Conservation (phyloP, 2,113 vertebrate species). For the Thinocorus orbignyianus region DNA sequence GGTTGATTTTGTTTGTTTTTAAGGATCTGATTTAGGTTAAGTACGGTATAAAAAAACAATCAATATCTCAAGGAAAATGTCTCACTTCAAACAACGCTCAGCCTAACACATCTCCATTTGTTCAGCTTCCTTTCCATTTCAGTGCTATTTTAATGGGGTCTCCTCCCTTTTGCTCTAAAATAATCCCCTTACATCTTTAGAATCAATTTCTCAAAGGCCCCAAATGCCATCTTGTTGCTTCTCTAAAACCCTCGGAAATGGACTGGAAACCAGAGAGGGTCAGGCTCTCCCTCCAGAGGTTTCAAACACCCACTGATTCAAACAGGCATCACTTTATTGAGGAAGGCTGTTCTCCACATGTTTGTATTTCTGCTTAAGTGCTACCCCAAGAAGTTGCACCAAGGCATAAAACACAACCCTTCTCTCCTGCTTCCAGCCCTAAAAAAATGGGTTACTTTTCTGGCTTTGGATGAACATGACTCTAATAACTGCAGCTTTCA, state of each 20-base stretch:
- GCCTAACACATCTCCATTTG: conserved; percentile 32
- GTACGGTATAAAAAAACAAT: background rate
- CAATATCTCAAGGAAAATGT: conserved; percentile 53
- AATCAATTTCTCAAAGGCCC: conserved; percentile 58
- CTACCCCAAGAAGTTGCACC: background rate
- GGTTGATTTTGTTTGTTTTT: background rate
- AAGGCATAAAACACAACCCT: background rate
- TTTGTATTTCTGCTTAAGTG: background rate
- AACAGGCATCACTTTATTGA: background rate
- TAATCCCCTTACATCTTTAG: conserved; percentile 52
- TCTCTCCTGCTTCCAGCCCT: background rate
- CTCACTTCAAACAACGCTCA: conserved; percentile 28
- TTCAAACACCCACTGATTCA: background rate
- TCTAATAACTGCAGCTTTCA: background rate
- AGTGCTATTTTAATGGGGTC: conserved; percentile 44
- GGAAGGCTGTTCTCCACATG: background rate
- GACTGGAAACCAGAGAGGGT: conserved; percentile 23
- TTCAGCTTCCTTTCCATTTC: conserved; percentile 41
- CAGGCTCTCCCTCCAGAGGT: background rate
- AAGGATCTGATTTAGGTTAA: conserved; percentile 57
- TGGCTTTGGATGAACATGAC: background rate
- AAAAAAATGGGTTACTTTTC: background rate
- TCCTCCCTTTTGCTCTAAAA: conserved; percentile 52
- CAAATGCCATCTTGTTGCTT: background rate
- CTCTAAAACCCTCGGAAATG: conserved; percentile 14